Base-by-base conservation (phyloP, 1,140 invertebrate species). In the Colletes gigas region DNA sequence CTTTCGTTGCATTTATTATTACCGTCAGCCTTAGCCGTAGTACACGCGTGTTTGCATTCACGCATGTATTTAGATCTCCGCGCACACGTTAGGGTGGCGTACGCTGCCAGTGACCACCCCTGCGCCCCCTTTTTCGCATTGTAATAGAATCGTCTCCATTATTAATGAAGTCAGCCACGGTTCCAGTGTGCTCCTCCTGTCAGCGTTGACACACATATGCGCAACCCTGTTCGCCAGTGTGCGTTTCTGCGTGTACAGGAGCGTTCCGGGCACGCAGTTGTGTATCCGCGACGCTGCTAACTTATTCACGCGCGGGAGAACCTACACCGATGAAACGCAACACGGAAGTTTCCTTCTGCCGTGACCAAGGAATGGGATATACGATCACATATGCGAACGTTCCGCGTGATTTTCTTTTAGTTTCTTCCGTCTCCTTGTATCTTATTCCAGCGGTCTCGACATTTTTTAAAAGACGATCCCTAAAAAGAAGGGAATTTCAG, bases 81-180 rank as follows among this genome's bases (percentile, higher is more conserved):
- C 69, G 69, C 66, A 69, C 70, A 84, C 12, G 44, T 15, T 52
- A 73, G 77, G 82, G 82, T 84, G 62, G 70, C 76, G 30, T 66
- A 70, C 63, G 47, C 71, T 69, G 73, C 44, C 47, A 44, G 17
- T 44, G 55, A 60, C 17, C 52, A 68, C 17, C 41, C 75, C 52
- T 30, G n/a, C 62, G 44, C 39, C 60, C 66, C 72, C 73, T 67
- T 80, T 52, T 83, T 82, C 84, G 78, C 70, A 86, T 86, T 82
- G 82, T 84, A 88, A 88, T 86, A 88, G 86, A 88, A 88, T 88
- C 79, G 82, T 88, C 82, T 88, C 74, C 80, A 88, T 88, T 88
- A 88, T 88, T 88, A 88, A 88, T 88, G 82, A 84, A 77, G 54
- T 82, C 72, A 72, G 82, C 47, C 78, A 84, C 41, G 77, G 82